These are phyloP conservation scores for Sinella curviseta DNA, from an alignment of 1,140 invertebrate genomes.

Conservation along the genomic window DNA sequence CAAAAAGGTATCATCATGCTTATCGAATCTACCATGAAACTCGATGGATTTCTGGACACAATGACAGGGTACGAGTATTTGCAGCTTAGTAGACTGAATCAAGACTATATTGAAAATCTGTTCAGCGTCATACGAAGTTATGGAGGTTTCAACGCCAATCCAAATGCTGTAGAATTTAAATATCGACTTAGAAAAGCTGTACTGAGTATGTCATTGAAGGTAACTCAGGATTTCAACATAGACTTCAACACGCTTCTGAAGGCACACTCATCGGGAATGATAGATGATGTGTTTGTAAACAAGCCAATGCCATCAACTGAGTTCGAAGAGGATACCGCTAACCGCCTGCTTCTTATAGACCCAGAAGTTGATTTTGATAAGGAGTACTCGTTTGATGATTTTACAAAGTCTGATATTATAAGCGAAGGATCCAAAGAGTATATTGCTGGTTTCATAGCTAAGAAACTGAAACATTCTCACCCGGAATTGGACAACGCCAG, in stretches of 20 bases:
- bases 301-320: background rate
- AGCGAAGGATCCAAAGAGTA: background rate
- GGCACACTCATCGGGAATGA: too few species aligned
- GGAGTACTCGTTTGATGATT: background rate
- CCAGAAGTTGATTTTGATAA: background rate
- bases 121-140: constrained; percentile 40
- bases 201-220: background rate
- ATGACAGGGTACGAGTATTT: background rate
- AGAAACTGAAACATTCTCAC: background rate
- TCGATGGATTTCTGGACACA: constrained; percentile 32
- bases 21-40: constrained; percentile 31
- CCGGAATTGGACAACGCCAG: background rate
- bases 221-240: too few species aligned
- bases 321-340: background rate
- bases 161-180: constrained; percentile 33
- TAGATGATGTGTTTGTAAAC: background rate
- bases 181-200: constrained; percentile 37
- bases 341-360: background rate
- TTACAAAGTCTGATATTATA: background rate
- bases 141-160: constrained; percentile 36
- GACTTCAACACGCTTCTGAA: too few species aligned
- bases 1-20: constrained; percentile 43
- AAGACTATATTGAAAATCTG: constrained; percentile 44
- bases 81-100: constrained; percentile 24
- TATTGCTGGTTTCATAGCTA: background rate